A percentile compares a stretch with the other conserved stretches of the same genome.
Evolutionary conservation across 2,888 invertebrate genomes (phyloP).

Genomic region (Drosophila conformis): DNA sequence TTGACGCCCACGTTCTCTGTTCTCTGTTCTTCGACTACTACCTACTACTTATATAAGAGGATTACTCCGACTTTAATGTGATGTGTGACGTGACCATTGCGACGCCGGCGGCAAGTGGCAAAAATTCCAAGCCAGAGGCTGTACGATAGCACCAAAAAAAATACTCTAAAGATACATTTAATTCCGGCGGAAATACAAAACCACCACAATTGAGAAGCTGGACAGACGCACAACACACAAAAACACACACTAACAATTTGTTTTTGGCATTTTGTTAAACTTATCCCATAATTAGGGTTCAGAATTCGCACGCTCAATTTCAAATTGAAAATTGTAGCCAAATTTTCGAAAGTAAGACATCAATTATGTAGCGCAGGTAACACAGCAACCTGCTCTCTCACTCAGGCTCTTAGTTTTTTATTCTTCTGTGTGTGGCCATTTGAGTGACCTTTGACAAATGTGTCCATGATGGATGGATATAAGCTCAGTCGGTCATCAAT

Average conservation of each 20-base stretch:
- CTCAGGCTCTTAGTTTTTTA: neutral
- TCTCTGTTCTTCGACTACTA: neutral
- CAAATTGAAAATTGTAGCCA: constrained; percentile 75
- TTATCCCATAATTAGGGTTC: constrained; percentile 76
- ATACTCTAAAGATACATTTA: constrained; percentile 48
- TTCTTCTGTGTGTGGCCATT: constrained; percentile 63
- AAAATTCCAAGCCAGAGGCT: constrained; percentile 27
- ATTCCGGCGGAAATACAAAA: constrained; percentile 76
- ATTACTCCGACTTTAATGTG: constrained; percentile 62
- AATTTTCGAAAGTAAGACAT: constrained; percentile 62
- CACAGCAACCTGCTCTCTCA: constrained; percentile 52
- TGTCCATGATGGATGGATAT: constrained; percentile 59
- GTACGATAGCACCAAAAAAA: constrained; percentile 19
- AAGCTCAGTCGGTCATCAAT: constrained; percentile 20
- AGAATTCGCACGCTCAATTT: constrained; percentile 81
- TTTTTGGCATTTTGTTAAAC: constrained; percentile 34
- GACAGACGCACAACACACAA: constrained; percentile 21
- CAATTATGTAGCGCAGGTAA: constrained; percentile 60
- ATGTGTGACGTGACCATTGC: constrained; percentile 67
- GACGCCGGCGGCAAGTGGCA: constrained; percentile 63
- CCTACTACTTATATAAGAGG: constrained; percentile 53
- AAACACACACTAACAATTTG: constrained; percentile 3
- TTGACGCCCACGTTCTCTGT: constrained; percentile 60
- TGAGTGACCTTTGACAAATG: constrained; percentile 75
- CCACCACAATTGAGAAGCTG: constrained; percentile 28